Percentiles rank a stretch among this genome's conserved stretches.
phyloP scores from a whole-genome alignment of 2,888 invertebrate genomes.

The Monopis laevigella region DNA sequence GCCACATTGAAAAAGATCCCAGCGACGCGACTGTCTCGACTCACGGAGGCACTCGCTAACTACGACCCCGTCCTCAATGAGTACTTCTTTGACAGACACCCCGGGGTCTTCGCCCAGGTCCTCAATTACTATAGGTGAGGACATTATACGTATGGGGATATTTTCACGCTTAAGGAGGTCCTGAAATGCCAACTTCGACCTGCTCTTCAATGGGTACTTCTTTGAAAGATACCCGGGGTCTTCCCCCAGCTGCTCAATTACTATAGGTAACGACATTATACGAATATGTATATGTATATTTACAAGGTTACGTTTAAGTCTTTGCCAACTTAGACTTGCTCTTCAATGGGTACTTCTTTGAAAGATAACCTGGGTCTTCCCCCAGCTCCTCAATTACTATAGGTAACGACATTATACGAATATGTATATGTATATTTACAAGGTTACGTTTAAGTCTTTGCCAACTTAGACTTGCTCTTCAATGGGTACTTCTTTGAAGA shows the following conservation, averaged over 20 bases:
- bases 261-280: neutral
- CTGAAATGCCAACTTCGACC: neutral
- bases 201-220: neutral
- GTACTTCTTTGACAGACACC: slow-evolving; percentile 85
- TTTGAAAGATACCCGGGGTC: neutral
- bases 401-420: too few relatives aligned
- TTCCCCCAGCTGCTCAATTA: neutral
- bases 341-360: slow-evolving; percentile 88
- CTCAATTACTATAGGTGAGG: slow-evolving; percentile 86
- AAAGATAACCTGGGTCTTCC: slow-evolving; percentile 87
- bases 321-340: slow-evolving; percentile 91
- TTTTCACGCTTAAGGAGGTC: neutral
- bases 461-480: neutral
- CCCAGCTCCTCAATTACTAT: slow-evolving; percentile 89
- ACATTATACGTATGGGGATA: neutral
- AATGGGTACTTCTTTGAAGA: neutral
- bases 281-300: neutral
- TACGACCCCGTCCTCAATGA: slow-evolving; percentile 91
- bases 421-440: too few relatives aligned
- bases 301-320: neutral
- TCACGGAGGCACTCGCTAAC: slow-evolving; percentile 87
- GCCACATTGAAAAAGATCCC: slow-evolving; percentile 90
- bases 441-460: too few relatives aligned
- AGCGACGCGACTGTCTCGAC: slow-evolving; percentile 82
- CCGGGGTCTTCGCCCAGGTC: slow-evolving; percentile 90